Evolutionary conservation across 2,888 invertebrate genomes (phyloP), one percentile per base, ranked within the genome.

Genomic region (Epirrhoe alternata): DNA sequence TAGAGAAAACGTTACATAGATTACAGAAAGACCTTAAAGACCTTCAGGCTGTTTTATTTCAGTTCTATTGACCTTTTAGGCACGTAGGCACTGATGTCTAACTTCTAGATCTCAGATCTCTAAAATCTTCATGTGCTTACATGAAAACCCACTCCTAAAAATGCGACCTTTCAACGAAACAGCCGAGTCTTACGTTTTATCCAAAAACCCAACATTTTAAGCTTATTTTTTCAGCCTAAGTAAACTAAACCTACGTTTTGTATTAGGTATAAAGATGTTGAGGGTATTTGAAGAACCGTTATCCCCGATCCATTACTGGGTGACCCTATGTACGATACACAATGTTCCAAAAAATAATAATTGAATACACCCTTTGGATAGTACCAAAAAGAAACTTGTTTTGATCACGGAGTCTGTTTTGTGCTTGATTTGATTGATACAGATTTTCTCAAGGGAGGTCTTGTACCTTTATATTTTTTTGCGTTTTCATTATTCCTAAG

Each of bases 321-420:
- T 42, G 38, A 12, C 38, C 38, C 38, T 42, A 12, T 42, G 12
- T 42, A 12, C 12, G 47, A 16, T 53, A 58, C 58, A 35, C 30
- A 58, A 50, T n/a, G 24, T n/a, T n/a, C n/a, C 52, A 45, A 38
- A 52, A n/a, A 31, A 31, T 45, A 60, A 60, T 60, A 60, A 60
- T 60, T 52, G 60, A 52, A 14, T 52, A 30, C 31, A 52, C 24
- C 51, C 59, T 51, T 51, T 42, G 52, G 45, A 45, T 45, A 42
- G 52, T 45, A 12, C 52, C 42, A 33, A 31, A 58, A 45, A 16
- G 55, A 47, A 14, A 45, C 6, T 16, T 16, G 47, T 47, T 47
- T 47, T 16, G 14, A 14, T 16, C 24, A 10, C 38, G 10, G 12
- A 55, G 8, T 45, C 12, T 12, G 17, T 55, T 42, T 53, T 53